Conservation (phyloP, 2,113 vertebrate genomes). For the Pseudorectes ferrugineus region DNA sequence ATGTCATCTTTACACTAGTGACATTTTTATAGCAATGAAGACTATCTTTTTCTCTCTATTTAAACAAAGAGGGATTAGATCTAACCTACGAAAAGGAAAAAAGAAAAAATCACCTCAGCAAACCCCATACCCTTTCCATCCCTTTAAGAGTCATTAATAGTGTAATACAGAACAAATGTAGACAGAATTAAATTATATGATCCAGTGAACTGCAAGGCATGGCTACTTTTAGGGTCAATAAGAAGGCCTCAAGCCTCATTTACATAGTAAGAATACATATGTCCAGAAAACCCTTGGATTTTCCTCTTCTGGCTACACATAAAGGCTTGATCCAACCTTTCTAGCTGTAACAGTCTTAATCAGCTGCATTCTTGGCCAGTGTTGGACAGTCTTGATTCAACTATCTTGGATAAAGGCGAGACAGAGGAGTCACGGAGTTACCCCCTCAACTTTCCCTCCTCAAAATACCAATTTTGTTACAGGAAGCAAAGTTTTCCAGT, state of each 20-base stretch:
- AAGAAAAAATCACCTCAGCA: not conserved
- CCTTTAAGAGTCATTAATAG: not conserved
- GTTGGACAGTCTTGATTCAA: not conserved
- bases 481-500: not conserved
- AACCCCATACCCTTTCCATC: not conserved
- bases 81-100: not conserved
- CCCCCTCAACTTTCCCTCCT: not conserved
- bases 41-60: not conserved
- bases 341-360: not conserved
- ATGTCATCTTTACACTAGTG: not conserved
- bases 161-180: not conserved
- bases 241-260: not conserved
- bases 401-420: accelerated
- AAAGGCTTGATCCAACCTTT: not conserved
- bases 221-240: not conserved
- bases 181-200: not conserved
- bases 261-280: not conserved
- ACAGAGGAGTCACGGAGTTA: accelerated
- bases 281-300: not conserved
- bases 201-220: not conserved
- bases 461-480: not conserved
- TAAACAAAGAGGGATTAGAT: not conserved
- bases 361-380: not conserved
- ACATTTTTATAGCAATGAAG: not conserved
- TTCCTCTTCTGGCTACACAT: not conserved